Percentiles rank a stretch among this genome's conserved stretches.
These are phyloP conservation scores for Scaptomyza montana DNA, from an alignment of 1,140 invertebrate genomes.

Conservation along the genomic window DNA sequence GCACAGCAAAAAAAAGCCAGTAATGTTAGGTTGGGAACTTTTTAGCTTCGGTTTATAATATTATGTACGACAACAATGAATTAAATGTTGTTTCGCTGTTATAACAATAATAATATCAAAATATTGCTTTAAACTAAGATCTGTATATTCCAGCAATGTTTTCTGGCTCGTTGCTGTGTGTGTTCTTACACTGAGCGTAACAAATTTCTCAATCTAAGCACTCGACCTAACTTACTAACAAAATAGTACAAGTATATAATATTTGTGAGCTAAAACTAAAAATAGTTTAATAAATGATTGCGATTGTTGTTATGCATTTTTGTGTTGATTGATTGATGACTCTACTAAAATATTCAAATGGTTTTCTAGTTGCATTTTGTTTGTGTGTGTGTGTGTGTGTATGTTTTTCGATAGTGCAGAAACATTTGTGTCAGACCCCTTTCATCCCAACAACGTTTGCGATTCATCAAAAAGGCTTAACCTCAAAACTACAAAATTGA, in stretches of 20 bases:
- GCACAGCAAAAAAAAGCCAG: constrained; percentile 1
- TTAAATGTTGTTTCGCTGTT: no score
- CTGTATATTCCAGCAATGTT: no score
- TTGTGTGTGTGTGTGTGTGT: neutral
- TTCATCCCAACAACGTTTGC: neutral
- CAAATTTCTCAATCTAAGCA: constrained; percentile 11
- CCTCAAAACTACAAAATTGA: constrained; percentile 28
- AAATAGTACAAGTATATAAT: neutral
- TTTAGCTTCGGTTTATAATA: no score
- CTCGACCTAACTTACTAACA: neutral
- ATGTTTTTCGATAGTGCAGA: constrained; percentile 6
- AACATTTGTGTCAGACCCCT: constrained; percentile 21
- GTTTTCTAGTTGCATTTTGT: neutral
- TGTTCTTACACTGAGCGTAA: no score
- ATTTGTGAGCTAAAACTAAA: neutral
- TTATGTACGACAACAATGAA: no score
- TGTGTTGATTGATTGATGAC: constrained; percentile 24
- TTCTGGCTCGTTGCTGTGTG: no score
- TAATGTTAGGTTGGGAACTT: no score
- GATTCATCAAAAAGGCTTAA: constrained; percentile 39
- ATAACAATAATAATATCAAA: no score
- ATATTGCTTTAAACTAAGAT: no score
- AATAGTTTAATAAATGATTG: constrained; percentile 23
- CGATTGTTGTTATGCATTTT: constrained; percentile 22
- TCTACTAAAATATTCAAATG: neutral